Evolutionary conservation across 2,113 vertebrate species (phyloP), one percentile per base, ranked within the genome.

Genomic region (Gymnogyps californianus): DNA sequence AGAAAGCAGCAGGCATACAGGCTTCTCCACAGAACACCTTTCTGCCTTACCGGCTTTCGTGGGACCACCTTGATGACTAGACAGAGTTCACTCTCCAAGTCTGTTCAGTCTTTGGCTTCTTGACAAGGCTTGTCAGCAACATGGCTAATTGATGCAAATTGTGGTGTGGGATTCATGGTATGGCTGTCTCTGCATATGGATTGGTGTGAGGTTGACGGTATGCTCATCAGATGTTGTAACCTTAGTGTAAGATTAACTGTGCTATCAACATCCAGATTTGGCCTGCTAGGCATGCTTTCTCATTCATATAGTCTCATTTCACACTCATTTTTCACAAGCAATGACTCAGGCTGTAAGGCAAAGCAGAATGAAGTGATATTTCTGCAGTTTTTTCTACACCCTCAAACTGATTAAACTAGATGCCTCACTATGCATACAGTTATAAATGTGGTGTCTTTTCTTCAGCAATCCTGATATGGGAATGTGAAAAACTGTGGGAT

Each of bases 181-280:
- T 22, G 42, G 19, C 15, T 86, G 29, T 40, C 31, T 29, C 61
- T 82, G 10, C 1, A 0, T 44, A 69, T 29, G 40, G 28, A 26
- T 31, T 22, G 5, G 3, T 18, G 13, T 5, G 51, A 70, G 21
- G 7, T 0, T 81, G 64, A 61, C 1, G 2, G 21, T 54, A 24
- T 15, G 5, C 24, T 79, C 26, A 36, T 81, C 44, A 83, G 52
- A 14, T n/a, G 34, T 11, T 64, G 44, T 10, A 85, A 61, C 28
- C 42, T 67, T 64, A 44, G 10, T 49, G 34, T 49, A 52, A 84
- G 32, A 64, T 47, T 42, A 71, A 58, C 38, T n/a, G 9, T 38
- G 26, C 14, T 55, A 34, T 42, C 42, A 67, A 51, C 52, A 70
- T 17, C 13, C 32, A 80, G n/a, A 36, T 11, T 26, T 46, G n/a